Base-by-base conservation (phyloP, 2,797 vertebrate genomes). In the Hydrophis major region DNA sequence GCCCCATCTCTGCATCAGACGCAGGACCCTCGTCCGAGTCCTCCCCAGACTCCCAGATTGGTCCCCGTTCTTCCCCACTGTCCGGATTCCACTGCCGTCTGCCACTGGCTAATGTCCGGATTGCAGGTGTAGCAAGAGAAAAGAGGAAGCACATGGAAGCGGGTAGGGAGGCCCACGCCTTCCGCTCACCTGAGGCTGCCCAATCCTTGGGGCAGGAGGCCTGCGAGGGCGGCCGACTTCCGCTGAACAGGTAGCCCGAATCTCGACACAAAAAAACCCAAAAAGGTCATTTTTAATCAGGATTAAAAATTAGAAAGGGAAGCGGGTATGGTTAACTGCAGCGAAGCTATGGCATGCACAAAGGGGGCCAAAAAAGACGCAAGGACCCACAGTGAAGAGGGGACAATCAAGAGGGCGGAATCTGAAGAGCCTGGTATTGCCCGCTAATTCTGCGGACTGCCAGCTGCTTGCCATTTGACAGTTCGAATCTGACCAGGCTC, bases 181-280 rank as follows among this genome's bases (percentile, higher is more conserved):
- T 0, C 1, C 4, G 61, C 93, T 95, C 96, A 99, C 99, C 99
- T 98, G 99, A 98, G 7, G 98, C 60, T 0, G 98, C 98, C 5
- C 98, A 98, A 55, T 99, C 98, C 97, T 98, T 98, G 93, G 97
- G 97, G 2, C 92, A 95, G 6, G 98, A 97, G 3, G 94, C 94
- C 66, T 97, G 98, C 0, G 98, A 99, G 0, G 98, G 97, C 0
- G 98, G 99, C 27, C 98, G 98, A 94, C 99, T 99, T 56, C 99
- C 99, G 0, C 99, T 99, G 94, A 99, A 99, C 96, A 99, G 97
- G 93, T 98, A 99, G 50, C 99, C 99, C 0, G 99, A 99, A 97
- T 99, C 99, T 99, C 93, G 83, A 97, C 97, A 47, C 37, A 53
- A 92, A 92, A 94, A 90, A 92, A 42, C 42, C 42, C 0, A 4